Evolutionary conservation across 1,140 invertebrate genomes (phyloP).

Genomic region (Colletes latitarsis): DNA sequence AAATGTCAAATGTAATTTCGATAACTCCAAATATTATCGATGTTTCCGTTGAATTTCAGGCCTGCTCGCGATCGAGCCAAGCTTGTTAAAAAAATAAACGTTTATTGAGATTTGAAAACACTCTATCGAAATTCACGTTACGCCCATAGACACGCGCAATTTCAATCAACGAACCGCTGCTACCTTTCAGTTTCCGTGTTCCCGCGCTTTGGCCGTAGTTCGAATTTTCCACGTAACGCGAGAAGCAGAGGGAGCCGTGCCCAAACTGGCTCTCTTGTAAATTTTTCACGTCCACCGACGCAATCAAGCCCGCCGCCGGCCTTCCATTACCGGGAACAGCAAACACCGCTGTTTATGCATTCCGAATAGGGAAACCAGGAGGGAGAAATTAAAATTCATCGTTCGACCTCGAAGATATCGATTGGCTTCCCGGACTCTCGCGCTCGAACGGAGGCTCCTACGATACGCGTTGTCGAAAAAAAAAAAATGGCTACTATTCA

Average conservation of each 20-base stretch:
- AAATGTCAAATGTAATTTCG: too few relatives aligned
- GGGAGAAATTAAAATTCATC: constrained; percentile 68
- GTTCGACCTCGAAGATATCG: constrained; percentile 55
- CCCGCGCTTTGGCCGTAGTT: not conserved
- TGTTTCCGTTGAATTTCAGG: too few relatives aligned
- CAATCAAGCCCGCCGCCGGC: constrained; percentile 28
- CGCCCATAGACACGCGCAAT: not conserved
- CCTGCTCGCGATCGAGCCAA: too few relatives aligned
- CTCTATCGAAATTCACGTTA: not conserved
- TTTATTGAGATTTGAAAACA: too few relatives aligned
- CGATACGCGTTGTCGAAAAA: not conserved
- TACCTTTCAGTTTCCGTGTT: not conserved
- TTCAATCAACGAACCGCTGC: not conserved
- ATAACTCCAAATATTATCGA: too few relatives aligned
- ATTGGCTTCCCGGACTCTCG: constrained; percentile 50
- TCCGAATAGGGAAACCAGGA: constrained; percentile 37
- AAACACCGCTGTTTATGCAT: constrained; percentile 64
- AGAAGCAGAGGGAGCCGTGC: constrained; percentile 3
- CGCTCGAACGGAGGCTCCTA: constrained; percentile 15
- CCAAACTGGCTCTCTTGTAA: constrained; percentile 32
- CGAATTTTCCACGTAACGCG: constrained; percentile 12
- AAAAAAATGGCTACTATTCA: too few relatives aligned
- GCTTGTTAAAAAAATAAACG: too few relatives aligned
- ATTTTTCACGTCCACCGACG: constrained; percentile 49
- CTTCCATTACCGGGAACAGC: constrained; percentile 62